Conservation (phyloP, 1,140 invertebrate species). For the Phthorimaea operculella region DNA sequence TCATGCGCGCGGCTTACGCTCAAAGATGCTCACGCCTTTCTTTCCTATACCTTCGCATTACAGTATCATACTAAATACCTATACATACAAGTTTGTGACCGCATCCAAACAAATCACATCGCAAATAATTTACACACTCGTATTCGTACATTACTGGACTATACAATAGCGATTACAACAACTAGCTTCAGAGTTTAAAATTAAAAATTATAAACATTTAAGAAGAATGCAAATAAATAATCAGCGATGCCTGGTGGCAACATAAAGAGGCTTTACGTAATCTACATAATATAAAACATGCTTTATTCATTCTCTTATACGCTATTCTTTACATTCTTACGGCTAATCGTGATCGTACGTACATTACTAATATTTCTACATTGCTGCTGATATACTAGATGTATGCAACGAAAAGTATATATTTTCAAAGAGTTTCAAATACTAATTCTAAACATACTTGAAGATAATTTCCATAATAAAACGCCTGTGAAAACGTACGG, state of each 20-base stretch:
- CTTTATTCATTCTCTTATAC: constrained; percentile 54
- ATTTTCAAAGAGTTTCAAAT: not conserved
- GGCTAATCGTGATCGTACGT: constrained; percentile 47
- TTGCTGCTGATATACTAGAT: constrained; percentile 22
- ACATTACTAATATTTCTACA: constrained; percentile 50
- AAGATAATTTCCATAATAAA: not conserved
- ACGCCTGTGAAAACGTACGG: not conserved
- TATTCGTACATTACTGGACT: constrained; percentile 17
- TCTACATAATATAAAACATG: constrained; percentile 67
- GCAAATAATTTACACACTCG: constrained; percentile 7
- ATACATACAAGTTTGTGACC: not conserved
- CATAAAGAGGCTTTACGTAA: constrained; percentile 55
- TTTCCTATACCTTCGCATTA: too few relatives aligned
- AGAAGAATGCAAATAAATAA: constrained; percentile 67
- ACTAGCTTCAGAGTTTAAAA: constrained; percentile 48
- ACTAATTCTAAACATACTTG: not conserved
- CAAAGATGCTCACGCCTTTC: too few relatives aligned
- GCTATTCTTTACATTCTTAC: constrained; percentile 61
- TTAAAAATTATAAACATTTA: constrained; percentile 64
- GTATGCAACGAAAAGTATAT: constrained; percentile 7
- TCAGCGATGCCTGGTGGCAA: constrained; percentile 53
- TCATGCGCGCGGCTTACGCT: too few relatives aligned
- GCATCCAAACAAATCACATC: constrained; percentile 12
- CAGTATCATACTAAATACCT: not conserved
- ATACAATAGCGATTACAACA: constrained; percentile 47